phyloP scores from a whole-genome alignment of 1,140 invertebrate species.

The Littorina saxatilis region DNA sequence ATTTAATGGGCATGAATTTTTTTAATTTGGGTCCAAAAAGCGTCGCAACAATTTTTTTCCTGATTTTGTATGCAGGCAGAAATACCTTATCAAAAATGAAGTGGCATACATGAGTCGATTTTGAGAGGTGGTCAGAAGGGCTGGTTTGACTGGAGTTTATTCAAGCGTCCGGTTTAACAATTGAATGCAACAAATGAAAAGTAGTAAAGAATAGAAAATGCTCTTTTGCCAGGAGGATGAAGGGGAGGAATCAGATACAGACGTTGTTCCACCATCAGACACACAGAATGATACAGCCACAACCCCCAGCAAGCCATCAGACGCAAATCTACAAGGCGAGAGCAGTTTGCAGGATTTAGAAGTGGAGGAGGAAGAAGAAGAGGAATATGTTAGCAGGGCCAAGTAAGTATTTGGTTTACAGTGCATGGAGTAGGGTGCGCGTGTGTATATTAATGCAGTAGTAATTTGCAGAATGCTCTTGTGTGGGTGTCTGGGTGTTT shows the following conservation, averaged over 20 bases:
- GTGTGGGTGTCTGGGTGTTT: too few relatives aligned
- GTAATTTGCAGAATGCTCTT: too few relatives aligned
- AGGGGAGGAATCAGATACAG: not conserved
- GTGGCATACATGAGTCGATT: too few relatives aligned
- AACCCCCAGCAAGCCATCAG: not conserved
- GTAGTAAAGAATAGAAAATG: not conserved
- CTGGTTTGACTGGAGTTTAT: too few relatives aligned
- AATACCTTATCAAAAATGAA: too few relatives aligned
- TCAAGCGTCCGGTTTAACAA: too few relatives aligned
- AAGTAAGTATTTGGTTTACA: not conserved
- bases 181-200: too few relatives aligned
- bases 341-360: not conserved
- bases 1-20: too few relatives aligned
- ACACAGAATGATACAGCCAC: not conserved
- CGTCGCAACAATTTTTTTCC: too few relatives aligned
- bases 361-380: not conserved
- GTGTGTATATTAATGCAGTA: not conserved
- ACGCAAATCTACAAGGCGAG: not conserved
- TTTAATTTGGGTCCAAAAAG: too few relatives aligned
- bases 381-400: not conserved
- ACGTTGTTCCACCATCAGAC: not conserved
- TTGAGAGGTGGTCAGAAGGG: too few relatives aligned
- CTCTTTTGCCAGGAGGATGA: not conserved
- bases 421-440: not conserved
- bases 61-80: too few relatives aligned